Evolutionary conservation across 1,140 invertebrate species (phyloP), one percentile per base, ranked within the genome.

Genomic region (Panulirus ornatus): DNA sequence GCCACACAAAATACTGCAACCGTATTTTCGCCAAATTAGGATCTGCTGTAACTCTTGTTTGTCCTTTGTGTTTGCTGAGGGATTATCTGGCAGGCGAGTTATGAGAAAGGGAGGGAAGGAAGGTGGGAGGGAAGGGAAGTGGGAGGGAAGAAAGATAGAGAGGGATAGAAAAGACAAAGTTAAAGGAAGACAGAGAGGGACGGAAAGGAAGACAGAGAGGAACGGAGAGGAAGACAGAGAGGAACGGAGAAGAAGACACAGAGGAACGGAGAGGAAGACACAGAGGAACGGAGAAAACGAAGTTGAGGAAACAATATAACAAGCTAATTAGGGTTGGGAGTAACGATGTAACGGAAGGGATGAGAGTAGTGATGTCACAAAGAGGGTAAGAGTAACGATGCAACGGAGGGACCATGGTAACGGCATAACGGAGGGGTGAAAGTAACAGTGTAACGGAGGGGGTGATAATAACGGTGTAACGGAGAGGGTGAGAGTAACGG

Each of bases 181-280:
- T 8, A 30, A 34, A 34, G 27, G 40, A 75, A 27, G 22, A 36
- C 36, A 8, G 40, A 11, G 30, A n/a, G 27, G 47, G 47, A 79
- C 1, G 34, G 47, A 79, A 0, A 30, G 30, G 38, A 9, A 30
- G 42, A 47, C 0, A 9, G 27, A 75, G 19, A 79, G 42, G 19
- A n/a, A 30, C 2, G 22, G 14, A 44, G 11, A 79, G n/a, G 47
- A 42, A 79, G 44, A 79, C 40, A 79, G 30, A 54, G 76, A 79
- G 30, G 34, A n/a, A 73, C 0, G 34, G 30, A 73, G 30, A 73
- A n/a, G 27, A 16, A 42, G 27, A 82, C 34, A 82, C 34, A 82
- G 58, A 82, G 58, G 30, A 38, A 38, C 27, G 36, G 63, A 40
- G 81, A 83, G 2, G 36, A 22, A 70, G 14, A 0, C n/a, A 38